Evolutionary conservation across 2,797 vertebrate species (phyloP), one percentile per base, ranked within the genome.

Genomic region (Pachyuromys duprasi): DNA sequence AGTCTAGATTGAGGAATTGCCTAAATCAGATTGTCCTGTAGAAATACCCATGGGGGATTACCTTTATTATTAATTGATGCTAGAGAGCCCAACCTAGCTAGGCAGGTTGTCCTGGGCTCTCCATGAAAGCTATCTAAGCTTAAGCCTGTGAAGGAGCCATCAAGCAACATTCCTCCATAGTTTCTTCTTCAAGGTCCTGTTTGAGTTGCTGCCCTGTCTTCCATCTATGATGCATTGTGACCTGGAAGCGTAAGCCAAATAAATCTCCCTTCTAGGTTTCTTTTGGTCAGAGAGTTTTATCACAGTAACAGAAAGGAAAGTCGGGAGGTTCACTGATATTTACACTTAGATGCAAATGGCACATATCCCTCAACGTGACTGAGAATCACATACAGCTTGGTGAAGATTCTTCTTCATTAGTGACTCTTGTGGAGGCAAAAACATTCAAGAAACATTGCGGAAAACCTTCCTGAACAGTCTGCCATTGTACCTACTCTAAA

Each of bases 371-470:
- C 28, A 39, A 20, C 18, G 36, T 2, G 5, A 57, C 31, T 49
- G 12, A 79, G 81, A 87, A 28, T 33, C 33, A 74, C 0, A 0
- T 11, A 70, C 8, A 36, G 22, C 67, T 91, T 49, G 24, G 45
- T 82, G 12, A 3, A 7, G 42, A 79, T 39, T 87, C 65, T 74
- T 78, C 26, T 69, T 76, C 65, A 18, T 36, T 33, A 42, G 9
- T 55, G 18, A n/a, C 57, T 90, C 4, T 0, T 45, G 39, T 65
- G 76, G n/a, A 92, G 31, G 86, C 20, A 79, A 96, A 92, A 90
- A 33, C 57, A 28, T 6, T 75, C 33, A 72, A 8, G 22, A 74
- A 60, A 12, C 18, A 24, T 36, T 55, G 1, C 24, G 5, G 24
- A 8, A 49, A 39, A 7, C 0, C 6, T 36, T 42, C 2, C 18